phyloP scores from a whole-genome alignment of 2,113 vertebrate genomes.

The Xenopus laevis region DNA sequence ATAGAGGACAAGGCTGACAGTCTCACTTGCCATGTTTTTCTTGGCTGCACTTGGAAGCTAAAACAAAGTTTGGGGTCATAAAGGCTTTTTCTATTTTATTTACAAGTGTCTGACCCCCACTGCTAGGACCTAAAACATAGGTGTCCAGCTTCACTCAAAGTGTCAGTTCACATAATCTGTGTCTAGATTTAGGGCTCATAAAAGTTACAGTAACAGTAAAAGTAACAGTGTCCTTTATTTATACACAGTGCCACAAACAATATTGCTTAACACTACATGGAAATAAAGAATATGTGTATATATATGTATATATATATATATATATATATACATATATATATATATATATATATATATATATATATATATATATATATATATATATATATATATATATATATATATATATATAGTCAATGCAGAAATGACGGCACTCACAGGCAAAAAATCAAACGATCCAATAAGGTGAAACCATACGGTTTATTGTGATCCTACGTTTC shows the following conservation, averaged over 20 bases:
- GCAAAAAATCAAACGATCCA: no score
- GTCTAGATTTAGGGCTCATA: constrained; percentile 20
- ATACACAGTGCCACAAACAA: not conserved
- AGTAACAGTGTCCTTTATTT: not conserved
- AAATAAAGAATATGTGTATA: no score
- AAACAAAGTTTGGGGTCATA: constrained; percentile 28
- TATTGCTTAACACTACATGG: not conserved
- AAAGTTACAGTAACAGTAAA: no score
- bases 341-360: no score
- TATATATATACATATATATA: no score
- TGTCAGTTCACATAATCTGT: constrained; percentile 8
- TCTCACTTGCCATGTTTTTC: constrained; percentile 16
- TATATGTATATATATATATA: not conserved
- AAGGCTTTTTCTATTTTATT: constrained; percentile 29
- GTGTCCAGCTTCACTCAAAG: constrained; percentile 32
- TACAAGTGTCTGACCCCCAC: constrained; percentile 32
- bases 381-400: no score
- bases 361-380: no score
- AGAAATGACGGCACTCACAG: no score
- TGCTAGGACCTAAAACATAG: constrained; percentile 17
- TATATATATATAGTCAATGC: no score
- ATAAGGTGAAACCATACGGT: no score
- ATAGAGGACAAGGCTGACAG: not conserved
- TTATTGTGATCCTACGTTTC: no score
- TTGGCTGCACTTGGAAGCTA: constrained; percentile 12